Conservation (phyloP, 1,140 invertebrate genomes). For the Panagrolaimus sp. region DNA sequence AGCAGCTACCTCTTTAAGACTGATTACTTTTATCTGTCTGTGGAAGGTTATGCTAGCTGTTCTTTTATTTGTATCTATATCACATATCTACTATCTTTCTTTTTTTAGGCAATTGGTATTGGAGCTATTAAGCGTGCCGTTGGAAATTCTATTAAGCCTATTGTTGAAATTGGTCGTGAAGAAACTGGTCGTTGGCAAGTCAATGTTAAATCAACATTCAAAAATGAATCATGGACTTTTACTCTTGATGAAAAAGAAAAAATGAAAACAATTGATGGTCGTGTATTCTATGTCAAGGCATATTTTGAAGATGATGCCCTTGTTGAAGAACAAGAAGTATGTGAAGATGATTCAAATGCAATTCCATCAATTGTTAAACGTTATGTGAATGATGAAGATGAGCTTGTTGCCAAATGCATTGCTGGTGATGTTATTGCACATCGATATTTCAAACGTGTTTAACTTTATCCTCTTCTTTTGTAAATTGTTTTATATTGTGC, state of each 20-base stretch:
- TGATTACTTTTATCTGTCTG: no score
- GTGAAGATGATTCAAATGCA: neutral
- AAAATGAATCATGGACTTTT: neutral
- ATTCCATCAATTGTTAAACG: neutral
- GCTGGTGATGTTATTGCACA: neutral
- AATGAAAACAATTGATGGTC: neutral
- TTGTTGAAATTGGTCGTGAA: neutral
- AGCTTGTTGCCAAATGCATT: conserved; percentile 1
- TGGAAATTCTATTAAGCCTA: neutral
- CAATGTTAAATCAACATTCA: neutral
- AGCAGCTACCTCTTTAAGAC: no score
- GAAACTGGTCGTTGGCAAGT: neutral
- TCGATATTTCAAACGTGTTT: neutral
- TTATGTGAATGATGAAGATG: neutral
- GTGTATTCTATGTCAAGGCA: neutral
- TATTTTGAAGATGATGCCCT: neutral
- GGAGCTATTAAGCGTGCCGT: neutral
- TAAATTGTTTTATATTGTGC: neutral
- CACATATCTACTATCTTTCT: no score
- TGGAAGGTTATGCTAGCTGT: no score
- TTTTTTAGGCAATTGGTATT: neutral
- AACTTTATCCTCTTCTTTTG: neutral
- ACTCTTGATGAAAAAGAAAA: neutral
- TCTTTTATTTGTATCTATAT: no score
- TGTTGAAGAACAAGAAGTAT: neutral